A percentile compares a stretch with the other conserved stretches of the same genome.
Evolutionary conservation across 2,888 invertebrate genomes (phyloP).

Genomic region (Pollenia amentaria): DNA sequence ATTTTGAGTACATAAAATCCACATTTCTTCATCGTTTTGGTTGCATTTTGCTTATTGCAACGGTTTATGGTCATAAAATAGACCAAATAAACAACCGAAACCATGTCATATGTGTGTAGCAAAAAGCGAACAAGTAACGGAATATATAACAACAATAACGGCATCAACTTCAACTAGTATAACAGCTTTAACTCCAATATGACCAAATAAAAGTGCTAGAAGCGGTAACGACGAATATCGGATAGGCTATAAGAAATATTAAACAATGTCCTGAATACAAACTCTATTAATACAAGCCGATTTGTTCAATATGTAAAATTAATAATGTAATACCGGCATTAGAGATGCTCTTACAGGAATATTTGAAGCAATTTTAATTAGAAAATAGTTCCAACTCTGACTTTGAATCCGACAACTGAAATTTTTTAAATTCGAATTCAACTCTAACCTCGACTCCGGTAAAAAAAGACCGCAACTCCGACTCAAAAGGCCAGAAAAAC

Average conservation of each 20-base stretch:
- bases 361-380: too few relatives aligned
- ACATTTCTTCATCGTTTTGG: constrained; percentile 24
- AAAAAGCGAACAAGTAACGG: constrained; percentile 23
- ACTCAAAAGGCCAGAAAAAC: too few relatives aligned
- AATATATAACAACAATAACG: constrained; percentile 25
- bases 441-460: too few relatives aligned
- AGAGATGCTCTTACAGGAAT: too few relatives aligned
- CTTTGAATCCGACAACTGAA: too few relatives aligned
- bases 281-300: too few relatives aligned
- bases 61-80: constrained; percentile 83
- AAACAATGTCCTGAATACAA: too few relatives aligned
- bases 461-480: too few relatives aligned
- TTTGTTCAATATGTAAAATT: too few relatives aligned
- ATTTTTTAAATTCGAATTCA: too few relatives aligned
- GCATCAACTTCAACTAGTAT: constrained; percentile 2
- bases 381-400: not conserved
- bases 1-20: constrained; percentile 41
- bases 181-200: constrained; percentile 13
- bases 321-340: too few relatives aligned
- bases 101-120: constrained; percentile 78
- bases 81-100: constrained; percentile 83
- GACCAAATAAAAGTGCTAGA: not conserved
- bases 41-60: constrained; percentile 69
- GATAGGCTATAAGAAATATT: not conserved
- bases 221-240: not conserved